A percentile compares a stretch with the other conserved stretches of the same genome.
These are phyloP conservation scores for Entelurus aequoreus DNA, from an alignment of 2,113 vertebrate species.

Conservation along the genomic window DNA sequence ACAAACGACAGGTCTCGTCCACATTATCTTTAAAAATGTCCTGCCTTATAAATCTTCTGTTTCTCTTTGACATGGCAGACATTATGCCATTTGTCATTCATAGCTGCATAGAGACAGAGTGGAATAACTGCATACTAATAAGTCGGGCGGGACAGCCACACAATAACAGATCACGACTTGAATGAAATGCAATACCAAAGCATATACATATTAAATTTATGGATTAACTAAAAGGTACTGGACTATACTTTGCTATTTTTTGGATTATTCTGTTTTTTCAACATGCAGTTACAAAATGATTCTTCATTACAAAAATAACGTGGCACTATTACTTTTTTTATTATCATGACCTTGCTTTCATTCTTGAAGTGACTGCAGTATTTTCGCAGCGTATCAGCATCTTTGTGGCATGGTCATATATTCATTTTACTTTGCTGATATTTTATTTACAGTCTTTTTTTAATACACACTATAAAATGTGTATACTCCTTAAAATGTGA, in stretches of 20 bases:
- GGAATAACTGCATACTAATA: not conserved
- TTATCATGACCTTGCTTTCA: slow-evolving; percentile 15
- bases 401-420: not conserved
- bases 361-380: slow-evolving; percentile 15
- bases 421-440: not conserved
- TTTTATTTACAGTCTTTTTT: slow-evolving; percentile 2
- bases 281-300: not conserved
- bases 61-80: not conserved
- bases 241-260: too few species aligned
- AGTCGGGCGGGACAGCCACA: not conserved
- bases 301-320: not conserved
- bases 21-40: not conserved
- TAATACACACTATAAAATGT: not conserved
- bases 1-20: not conserved
- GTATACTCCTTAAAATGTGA: slow-evolving; percentile 4
- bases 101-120: not conserved
- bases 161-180: not conserved
- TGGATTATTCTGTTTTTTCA: too few species aligned
- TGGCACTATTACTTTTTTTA: not conserved
- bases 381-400: slow-evolving; percentile 13
- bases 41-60: not conserved
- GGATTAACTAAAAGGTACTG: too few species aligned
- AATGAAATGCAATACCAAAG: not conserved
- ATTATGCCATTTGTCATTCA: not conserved
- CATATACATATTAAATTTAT: not conserved